Evolutionary conservation across 1,140 invertebrate species (phyloP).

Genomic region (Semibalanus balanoides): DNA sequence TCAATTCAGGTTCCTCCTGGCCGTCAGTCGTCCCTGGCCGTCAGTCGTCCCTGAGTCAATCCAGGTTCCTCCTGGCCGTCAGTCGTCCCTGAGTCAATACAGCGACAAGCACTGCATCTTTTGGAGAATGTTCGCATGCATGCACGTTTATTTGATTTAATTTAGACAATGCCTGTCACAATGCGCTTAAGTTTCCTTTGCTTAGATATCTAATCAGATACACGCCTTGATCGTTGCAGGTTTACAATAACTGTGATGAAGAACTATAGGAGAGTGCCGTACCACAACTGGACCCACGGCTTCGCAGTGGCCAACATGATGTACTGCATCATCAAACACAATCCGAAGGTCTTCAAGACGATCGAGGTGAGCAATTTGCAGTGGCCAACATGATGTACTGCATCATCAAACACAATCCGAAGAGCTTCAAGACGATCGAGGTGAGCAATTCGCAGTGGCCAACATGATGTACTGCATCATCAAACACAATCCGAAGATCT

Average conservation of each 20-base stretch:
- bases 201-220: no score
- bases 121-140: no score
- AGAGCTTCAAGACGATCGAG: slow-evolving; percentile 43
- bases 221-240: no score
- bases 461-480: slow-evolving; percentile 66
- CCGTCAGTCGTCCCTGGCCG: no score
- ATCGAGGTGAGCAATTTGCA: slow-evolving; percentile 38
- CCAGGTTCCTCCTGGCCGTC: no score
- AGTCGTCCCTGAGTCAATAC: no score
- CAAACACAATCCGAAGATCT: slow-evolving; percentile 40
- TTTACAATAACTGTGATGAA: slow-evolving; percentile 67
- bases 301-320: slow-evolving; percentile 71
- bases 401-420: slow-evolving; percentile 45
- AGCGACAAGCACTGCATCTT: no score
- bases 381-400: slow-evolving; percentile 57
- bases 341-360: slow-evolving; percentile 38
- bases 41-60: no score
- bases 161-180: no score
- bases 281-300: slow-evolving; percentile 74
- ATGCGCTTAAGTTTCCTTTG: no score
- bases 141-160: no score
- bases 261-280: slow-evolving; percentile 64
- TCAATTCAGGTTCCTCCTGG: no score
- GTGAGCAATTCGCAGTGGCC: slow-evolving; percentile 32
- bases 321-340: slow-evolving; percentile 55